Conservation (phyloP, 2,797 vertebrate species). For the Danionella dracula region DNA sequence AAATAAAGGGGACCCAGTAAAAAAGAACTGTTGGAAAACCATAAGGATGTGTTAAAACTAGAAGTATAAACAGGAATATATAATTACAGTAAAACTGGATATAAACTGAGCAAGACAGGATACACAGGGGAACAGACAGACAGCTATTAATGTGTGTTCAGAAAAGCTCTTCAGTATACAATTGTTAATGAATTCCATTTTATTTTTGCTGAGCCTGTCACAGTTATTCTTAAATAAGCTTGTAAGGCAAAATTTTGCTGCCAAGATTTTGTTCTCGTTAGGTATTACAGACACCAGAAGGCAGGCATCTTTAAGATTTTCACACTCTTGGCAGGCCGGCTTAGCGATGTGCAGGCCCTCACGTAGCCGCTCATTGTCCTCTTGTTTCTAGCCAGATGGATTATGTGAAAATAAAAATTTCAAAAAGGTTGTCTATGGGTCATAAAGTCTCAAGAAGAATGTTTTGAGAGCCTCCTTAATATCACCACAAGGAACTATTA, state of each 20-base stretch:
- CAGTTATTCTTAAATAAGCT: background rate
- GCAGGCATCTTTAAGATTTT: constrained; percentile 50
- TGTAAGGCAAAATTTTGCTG: background rate
- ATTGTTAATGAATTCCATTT: no score
- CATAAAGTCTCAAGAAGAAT: constrained; percentile 13
- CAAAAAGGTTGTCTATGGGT: background rate
- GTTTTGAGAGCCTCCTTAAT: background rate
- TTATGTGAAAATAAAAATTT: constrained; percentile 5
- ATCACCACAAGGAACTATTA: background rate
- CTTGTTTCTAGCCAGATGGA: background rate
- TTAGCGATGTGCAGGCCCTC: constrained; percentile 54
- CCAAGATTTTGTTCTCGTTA: no score
- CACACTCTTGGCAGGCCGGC: constrained; percentile 48
- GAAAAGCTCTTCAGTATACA: no score
- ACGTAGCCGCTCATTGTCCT: constrained; percentile 49
- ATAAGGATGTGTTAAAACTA: no score
- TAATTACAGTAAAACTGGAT: no score
- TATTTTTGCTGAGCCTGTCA: background rate
- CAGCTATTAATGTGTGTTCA: no score
- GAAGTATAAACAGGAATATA: no score
- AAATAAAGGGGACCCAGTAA: no score
- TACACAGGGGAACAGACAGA: no score
- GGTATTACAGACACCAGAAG: constrained; percentile 46
- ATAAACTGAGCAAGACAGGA: no score
- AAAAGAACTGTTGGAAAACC: no score